Conservation (phyloP, 1,140 invertebrate species). For the Mamestra configurata region DNA sequence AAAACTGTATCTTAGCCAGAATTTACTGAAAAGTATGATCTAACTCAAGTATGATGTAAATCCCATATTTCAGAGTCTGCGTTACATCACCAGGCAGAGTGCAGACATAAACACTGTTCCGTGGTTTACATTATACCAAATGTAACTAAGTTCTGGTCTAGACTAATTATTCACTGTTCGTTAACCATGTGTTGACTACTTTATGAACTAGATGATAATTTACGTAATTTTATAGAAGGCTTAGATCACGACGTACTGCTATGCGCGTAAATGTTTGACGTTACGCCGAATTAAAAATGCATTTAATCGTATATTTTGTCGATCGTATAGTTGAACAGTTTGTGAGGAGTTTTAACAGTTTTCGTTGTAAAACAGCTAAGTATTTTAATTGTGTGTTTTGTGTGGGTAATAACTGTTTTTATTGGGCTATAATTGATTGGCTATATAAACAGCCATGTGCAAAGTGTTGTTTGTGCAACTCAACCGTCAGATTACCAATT, state of each 20-base stretch:
- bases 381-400: not conserved
- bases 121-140: conserved; percentile 52
- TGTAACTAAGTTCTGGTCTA: conserved; percentile 54
- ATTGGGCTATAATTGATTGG: not conserved
- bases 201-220: conserved; percentile 14
- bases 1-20: not conserved
- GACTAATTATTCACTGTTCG: conserved; percentile 51
- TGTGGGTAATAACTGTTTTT: conserved; percentile 13
- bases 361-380: not conserved
- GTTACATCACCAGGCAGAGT: conserved; percentile 42
- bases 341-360: not conserved
- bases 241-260: not conserved
- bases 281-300: not conserved
- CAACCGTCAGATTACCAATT: not conserved
- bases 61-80: conserved; percentile 27
- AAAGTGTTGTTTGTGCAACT: not conserved
- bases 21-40: conserved; percentile 11
- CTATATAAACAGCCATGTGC: conserved; percentile 2
- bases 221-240: not conserved
- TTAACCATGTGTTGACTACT: conserved; percentile 32
- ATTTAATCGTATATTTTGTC: not conserved
- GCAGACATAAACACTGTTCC: conserved; percentile 47
- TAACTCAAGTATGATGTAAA: conserved; percentile 40
- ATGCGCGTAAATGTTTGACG: not conserved
- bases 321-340: not conserved